These are phyloP conservation scores for Nesidiocoris tenuis DNA, from an alignment of 2,888 invertebrate species.

Conservation along the genomic window DNA sequence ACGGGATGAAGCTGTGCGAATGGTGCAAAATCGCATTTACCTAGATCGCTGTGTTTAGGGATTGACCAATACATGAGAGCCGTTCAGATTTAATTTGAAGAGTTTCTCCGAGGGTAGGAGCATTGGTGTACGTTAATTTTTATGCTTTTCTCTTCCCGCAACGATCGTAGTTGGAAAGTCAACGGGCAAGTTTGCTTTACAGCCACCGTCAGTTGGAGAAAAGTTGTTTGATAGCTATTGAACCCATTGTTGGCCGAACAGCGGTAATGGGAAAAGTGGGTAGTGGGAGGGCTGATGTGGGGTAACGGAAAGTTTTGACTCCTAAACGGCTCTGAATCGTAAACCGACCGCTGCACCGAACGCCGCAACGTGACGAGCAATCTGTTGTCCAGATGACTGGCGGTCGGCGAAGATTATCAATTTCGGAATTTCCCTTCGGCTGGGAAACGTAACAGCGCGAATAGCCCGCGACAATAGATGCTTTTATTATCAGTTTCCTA, in stretches of 20 bases:
- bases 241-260: neutral
- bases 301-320: neutral
- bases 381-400: neutral
- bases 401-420: neutral
- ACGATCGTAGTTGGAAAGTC: neutral
- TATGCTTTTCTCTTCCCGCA: neutral
- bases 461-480: too few relatives aligned
- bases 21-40: too few relatives aligned
- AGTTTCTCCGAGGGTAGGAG: neutral
- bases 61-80: too few relatives aligned
- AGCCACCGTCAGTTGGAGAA: neutral
- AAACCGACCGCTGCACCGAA: neutral
- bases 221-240: neutral
- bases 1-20: too few relatives aligned
- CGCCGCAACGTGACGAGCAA: neutral
- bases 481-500: too few relatives aligned
- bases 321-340: neutral
- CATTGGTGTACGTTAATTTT: neutral
- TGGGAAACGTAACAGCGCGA: too few relatives aligned
- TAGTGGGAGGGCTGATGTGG: neutral
- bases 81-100: neutral
- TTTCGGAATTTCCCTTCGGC: neutral
- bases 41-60: too few relatives aligned
- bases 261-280: neutral
- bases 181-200: neutral